These are phyloP conservation scores for Lepidocolaptes lacrymiger DNA, from an alignment of 2,797 vertebrate genomes.

Conservation along the genomic window DNA sequence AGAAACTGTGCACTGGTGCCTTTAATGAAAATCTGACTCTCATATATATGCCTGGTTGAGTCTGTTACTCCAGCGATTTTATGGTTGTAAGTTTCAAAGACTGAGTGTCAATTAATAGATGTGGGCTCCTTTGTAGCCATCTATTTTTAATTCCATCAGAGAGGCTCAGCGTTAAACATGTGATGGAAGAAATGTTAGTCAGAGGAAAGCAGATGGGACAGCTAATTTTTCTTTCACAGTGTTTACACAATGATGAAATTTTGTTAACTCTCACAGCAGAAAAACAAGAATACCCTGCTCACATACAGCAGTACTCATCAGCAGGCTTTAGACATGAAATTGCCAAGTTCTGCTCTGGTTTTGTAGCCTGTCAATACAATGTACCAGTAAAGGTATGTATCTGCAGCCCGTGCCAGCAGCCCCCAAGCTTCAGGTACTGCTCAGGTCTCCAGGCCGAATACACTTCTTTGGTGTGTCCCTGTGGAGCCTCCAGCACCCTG, in stretches of 20 bases:
- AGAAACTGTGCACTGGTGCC: not conserved
- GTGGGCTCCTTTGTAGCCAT: not conserved
- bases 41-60: not conserved
- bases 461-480: rapidly evolving
- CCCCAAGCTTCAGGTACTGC: not conserved
- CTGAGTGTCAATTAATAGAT: constrained; percentile 19
- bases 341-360: not conserved
- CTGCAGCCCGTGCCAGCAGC: not conserved
- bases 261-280: constrained; percentile 32
- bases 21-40: not conserved
- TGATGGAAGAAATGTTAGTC: constrained; percentile 57
- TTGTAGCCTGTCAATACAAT: not conserved
- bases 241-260: constrained; percentile 36
- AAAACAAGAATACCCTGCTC: constrained; percentile 23
- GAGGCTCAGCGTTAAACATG: constrained; percentile 29
- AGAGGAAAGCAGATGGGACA: constrained; percentile 55
- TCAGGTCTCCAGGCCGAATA: not conserved
- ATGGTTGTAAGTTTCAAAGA: constrained; percentile 17
- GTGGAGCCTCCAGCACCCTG: not conserved
- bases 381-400: not conserved
- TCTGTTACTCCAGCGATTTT: constrained; percentile 25
- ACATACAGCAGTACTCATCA: not conserved
- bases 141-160: constrained; percentile 58
- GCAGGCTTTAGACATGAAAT: not conserved
- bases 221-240: constrained; percentile 57